Base-by-base conservation (phyloP, 2,113 vertebrate species). In the Vulpes lagopus region DNA sequence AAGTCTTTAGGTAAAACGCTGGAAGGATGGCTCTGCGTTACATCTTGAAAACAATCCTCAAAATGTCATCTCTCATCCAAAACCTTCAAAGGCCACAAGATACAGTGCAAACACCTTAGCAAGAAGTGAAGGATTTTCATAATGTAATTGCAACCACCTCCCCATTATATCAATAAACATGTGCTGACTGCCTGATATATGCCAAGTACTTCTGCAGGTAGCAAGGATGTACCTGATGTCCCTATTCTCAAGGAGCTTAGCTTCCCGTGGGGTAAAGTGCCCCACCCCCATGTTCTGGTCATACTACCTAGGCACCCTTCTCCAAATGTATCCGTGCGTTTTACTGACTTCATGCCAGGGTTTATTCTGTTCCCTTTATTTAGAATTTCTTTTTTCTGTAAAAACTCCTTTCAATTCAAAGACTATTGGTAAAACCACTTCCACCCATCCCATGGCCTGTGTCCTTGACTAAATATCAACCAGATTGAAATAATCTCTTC, bases 341-440 rank as follows among this genome's bases (percentile, higher is more conserved):
- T 73, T 12, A 43, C 84, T 57, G 20, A 73, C 60, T 83, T 38
- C 38, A 16, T 32, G 35, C 25, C 76, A 43, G 27, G 20, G 38
- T n/a, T 85, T 64, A 35, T 15, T 5, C 43, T 23, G 20, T 25
- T 38, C 30, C 80, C 43, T 64, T 64, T 74, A 38, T 60, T 23
- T 23, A 59, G 51, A 69, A 69, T 53, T 96, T 38, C 78, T 67
- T 83, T 59, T 11, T 10, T 30, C 27, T 30, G 22, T 11, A 43
- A 92, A 93, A 91, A 59, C n/a, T 9, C 79, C n/a, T 38, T 91
- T 60, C 38, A 51, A 81, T 22, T 85, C 88, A 43, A 69, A 62
- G 8, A 25, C 83, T 38, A 35, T 80, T 43, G 57, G 59, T 8
- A 81, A 88, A 84, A 23, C 51, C 73, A 62, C n/a, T 57, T 69